Percentiles rank a stretch among this genome's conserved stretches.
phyloP scores from a whole-genome alignment of 2,797 vertebrate genomes.

The Poeciliopsis infans region DNA sequence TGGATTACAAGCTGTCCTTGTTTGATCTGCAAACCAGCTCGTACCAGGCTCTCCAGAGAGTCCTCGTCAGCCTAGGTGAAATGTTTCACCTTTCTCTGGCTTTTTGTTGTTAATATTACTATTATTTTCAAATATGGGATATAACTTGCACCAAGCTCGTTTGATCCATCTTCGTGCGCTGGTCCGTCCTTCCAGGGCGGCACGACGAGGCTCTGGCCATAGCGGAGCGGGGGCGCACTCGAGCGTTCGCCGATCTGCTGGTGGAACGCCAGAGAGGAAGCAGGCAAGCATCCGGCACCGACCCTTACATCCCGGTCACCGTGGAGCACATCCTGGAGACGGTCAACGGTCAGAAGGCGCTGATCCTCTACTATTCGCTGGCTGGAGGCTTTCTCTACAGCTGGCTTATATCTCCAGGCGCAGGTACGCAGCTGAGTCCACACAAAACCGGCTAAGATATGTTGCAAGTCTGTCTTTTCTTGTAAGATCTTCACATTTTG shows the following conservation, averaged over 20 bases:
- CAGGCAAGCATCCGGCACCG: constrained; percentile 79
- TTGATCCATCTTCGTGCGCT: background rate
- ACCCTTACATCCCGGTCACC: constrained; percentile 92
- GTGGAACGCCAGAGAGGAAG: constrained; percentile 91
- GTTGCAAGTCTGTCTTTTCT: background rate
- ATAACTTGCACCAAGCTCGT: background rate
- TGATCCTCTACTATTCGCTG: constrained; percentile 94
- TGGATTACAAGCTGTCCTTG: constrained; percentile 93
- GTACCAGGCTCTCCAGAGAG: constrained; percentile 95
- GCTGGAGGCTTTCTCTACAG: constrained; percentile 95
- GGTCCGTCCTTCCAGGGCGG: constrained; percentile 56
- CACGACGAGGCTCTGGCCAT: constrained; percentile 94
- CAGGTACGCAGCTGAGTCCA: constrained; percentile 78
- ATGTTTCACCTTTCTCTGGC: background rate
- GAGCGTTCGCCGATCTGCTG: constrained; percentile 93
- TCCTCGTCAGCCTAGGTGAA: constrained; percentile 93
- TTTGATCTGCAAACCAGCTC: constrained; percentile 96
- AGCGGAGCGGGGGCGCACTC: constrained; percentile 91
- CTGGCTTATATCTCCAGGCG: constrained; percentile 93
- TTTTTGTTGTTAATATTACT: background rate
- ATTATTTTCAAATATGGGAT: background rate
- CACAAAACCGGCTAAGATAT: background rate
- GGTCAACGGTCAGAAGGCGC: constrained; percentile 88
- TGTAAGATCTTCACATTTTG: background rate
- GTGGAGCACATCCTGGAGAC: constrained; percentile 92